phyloP scores from a whole-genome alignment of 2,888 invertebrate species.

The Phragmatobia fuliginosa region DNA sequence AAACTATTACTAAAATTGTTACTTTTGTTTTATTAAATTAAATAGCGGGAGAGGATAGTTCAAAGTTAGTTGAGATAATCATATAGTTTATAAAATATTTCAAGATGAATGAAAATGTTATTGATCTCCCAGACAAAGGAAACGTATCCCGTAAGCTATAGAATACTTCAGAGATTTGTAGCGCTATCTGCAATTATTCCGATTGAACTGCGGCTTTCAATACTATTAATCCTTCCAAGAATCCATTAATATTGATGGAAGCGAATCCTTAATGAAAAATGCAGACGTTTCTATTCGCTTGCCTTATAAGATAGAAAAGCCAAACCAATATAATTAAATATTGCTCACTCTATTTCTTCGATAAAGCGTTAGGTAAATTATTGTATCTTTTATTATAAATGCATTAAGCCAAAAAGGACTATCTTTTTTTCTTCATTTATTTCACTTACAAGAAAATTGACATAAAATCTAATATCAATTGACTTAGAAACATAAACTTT shows the following conservation, averaged over 20 bases:
- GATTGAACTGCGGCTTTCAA: slow-evolving; percentile 75
- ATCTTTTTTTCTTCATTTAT: no score
- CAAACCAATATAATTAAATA: slow-evolving; percentile 18
- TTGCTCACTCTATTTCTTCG: slow-evolving; percentile 12
- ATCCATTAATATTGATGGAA: slow-evolving; percentile 62
- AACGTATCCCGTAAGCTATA: slow-evolving; percentile 31
- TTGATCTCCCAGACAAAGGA: slow-evolving; percentile 25
- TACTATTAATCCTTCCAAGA: slow-evolving; percentile 75
- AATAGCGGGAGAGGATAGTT: no score
- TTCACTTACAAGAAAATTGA: no score
- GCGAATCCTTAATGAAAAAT: slow-evolving; percentile 58
- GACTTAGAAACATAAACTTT: no score
- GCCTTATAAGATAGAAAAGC: slow-evolving; percentile 21
- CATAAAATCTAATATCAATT: no score
- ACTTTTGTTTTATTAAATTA: no score
- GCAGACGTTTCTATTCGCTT: slow-evolving; percentile 58
- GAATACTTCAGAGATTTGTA: slow-evolving; percentile 28
- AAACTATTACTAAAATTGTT: no score
- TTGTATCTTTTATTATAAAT: not conserved
- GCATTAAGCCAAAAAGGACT: slow-evolving; percentile 25
- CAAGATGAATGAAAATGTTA: not conserved
- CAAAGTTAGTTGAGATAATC: not conserved
- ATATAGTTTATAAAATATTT: not conserved
- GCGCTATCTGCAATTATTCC: slow-evolving; percentile 72
- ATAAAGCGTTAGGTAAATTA: not conserved